Evolutionary conservation across 2,113 vertebrate genomes (phyloP).

Genomic region (Leucopsar rothschildi): DNA sequence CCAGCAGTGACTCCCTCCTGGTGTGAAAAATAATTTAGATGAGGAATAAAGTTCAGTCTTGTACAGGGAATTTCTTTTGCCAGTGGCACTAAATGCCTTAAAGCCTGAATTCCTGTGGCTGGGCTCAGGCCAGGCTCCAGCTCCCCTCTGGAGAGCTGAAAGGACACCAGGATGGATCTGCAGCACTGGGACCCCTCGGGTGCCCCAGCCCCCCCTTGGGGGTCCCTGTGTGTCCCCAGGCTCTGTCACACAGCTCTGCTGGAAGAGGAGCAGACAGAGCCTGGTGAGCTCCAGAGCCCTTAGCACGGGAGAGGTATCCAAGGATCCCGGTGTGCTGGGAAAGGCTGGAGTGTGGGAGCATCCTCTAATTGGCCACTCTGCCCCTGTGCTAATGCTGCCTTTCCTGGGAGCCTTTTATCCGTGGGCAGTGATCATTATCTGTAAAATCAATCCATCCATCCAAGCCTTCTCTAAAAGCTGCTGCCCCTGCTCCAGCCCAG

Average conservation of each 20-base stretch:
- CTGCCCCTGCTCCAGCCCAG: not conserved
- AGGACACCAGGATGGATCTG: not conserved
- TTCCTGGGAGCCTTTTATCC: not conserved
- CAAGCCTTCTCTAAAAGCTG: not conserved
- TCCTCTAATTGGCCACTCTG: not conserved
- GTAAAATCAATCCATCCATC: not conserved
- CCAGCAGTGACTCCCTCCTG: not conserved
- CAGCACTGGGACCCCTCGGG: not conserved
- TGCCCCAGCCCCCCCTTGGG: not conserved
- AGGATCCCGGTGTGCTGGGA: rapidly evolving
- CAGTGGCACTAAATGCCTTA: not conserved
- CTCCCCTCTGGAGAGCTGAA: not conserved
- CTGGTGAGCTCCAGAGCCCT: not conserved
- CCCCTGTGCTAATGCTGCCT: not conserved
- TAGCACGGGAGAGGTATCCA: not conserved
- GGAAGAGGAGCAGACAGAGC: not conserved
- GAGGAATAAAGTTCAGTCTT: not conserved
- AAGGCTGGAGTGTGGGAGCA: not conserved
- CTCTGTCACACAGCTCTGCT: not conserved
- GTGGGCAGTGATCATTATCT: not conserved
- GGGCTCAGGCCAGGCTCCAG: not conserved
- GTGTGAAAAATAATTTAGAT: not conserved
- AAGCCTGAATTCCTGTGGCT: not conserved
- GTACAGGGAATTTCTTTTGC: not conserved
- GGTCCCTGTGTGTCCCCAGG: not conserved